A percentile compares a stretch with the other conserved stretches of the same genome.
These are phyloP conservation scores for Macaria notata DNA, from an alignment of 2,888 invertebrate genomes.

Conservation along the genomic window DNA sequence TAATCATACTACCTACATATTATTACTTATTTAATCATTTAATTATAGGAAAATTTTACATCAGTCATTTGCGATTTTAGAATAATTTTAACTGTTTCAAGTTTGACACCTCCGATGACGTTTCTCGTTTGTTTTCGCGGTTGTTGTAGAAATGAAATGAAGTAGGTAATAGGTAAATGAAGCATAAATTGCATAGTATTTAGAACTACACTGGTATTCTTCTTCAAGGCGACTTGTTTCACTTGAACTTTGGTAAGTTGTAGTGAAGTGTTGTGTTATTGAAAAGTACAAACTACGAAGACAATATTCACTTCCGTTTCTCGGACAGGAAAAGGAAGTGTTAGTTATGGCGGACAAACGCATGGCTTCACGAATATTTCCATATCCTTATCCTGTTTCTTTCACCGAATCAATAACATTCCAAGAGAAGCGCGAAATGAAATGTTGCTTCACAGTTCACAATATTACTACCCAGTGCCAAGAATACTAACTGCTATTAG, in stretches of 20 bases:
- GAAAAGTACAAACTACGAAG: constrained; percentile 20
- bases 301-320: constrained; percentile 52
- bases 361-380: constrained; percentile 39
- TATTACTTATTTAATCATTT: too few species aligned
- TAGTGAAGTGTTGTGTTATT: too few species aligned
- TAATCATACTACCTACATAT: too few species aligned
- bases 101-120: constrained; percentile 37
- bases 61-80: too few species aligned
- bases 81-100: too few species aligned
- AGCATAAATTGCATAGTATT: too few species aligned
- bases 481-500: too few species aligned
- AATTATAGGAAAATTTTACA: too few species aligned
- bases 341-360: constrained; percentile 70
- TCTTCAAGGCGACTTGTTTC: too few species aligned
- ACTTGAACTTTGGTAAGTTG: constrained; percentile 34
- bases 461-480: too few species aligned
- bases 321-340: constrained; percentile 85
- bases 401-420: constrained; percentile 38
- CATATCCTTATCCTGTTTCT: constrained; percentile 67
- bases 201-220: too few species aligned
- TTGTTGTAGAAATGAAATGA: constrained; percentile 35
- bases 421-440: constrained; percentile 40
- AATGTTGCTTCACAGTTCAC: constrained; percentile 12
- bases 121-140: constrained; percentile 50
- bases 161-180: constrained; percentile 23